phyloP scores from a whole-genome alignment of 2,797 vertebrate species.

The Sebastes variabilis region DNA sequence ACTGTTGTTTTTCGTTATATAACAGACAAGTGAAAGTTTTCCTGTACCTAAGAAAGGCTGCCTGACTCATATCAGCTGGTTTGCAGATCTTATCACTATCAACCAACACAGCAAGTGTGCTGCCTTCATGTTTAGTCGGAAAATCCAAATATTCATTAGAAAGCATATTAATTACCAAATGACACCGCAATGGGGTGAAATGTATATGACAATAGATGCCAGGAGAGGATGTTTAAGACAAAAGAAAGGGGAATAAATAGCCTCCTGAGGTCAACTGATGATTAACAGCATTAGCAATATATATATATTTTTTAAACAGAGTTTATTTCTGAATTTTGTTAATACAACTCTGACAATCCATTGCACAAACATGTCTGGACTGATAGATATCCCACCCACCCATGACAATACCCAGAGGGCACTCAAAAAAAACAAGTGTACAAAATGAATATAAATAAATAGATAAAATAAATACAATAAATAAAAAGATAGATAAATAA shows the following conservation, averaged over 20 bases:
- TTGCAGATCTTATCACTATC: constrained; percentile 27
- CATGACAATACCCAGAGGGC: no score
- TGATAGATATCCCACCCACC: no score
- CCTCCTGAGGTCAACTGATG: not conserved
- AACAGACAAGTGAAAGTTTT: constrained; percentile 27
- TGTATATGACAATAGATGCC: fast-evolving
- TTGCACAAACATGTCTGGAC: no score
- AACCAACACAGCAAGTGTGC: constrained; percentile 12
- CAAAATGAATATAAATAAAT: no score
- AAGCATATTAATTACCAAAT: not conserved
- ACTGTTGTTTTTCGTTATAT: constrained; percentile 6
- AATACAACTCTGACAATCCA: no score
- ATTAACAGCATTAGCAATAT: not conserved
- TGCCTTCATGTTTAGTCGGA: constrained; percentile 13
- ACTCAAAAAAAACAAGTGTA: no score
- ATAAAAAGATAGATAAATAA: no score
- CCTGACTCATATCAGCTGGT: constrained; percentile 55
- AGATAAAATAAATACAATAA: no score
- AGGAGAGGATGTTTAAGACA: fast-evolving
- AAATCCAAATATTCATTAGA: fast-evolving
- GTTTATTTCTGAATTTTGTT: no score
- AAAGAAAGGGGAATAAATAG: fast-evolving
- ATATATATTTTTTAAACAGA: no score
- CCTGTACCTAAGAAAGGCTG: constrained; percentile 2
- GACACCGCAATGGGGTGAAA: not conserved